Evolutionary conservation across 2,113 vertebrate genomes (phyloP).

Genomic region (Leuciscus idus): DNA sequence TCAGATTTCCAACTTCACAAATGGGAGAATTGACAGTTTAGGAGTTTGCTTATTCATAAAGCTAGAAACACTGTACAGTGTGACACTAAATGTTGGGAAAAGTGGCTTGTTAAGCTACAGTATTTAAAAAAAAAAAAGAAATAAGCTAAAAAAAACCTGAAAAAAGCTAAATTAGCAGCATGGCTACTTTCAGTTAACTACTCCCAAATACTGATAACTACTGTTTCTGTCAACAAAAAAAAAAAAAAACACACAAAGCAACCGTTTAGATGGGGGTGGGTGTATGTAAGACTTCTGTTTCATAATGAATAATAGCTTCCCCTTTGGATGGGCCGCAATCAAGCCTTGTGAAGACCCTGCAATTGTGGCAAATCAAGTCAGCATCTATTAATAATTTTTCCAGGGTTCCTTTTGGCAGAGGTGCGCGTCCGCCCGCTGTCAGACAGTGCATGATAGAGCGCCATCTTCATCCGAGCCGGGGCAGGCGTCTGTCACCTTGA

Average conservation of each 20-base stretch:
- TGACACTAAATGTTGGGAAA: not conserved
- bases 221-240: not conserved
- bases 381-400: constrained; percentile 99
- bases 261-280: constrained; percentile 5
- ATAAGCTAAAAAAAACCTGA: no score
- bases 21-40: not conserved
- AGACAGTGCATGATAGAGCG: constrained; percentile 96
- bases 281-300: constrained; percentile 89
- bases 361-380: constrained; percentile 98
- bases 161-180: not conserved
- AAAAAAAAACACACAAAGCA: not conserved
- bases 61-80: not conserved
- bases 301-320: constrained; percentile 99
- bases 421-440: constrained; percentile 96
- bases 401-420: constrained; percentile 88
- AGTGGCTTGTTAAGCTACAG: not conserved
- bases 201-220: not conserved
- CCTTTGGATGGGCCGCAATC: constrained; percentile 99
- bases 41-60: not conserved
- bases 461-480: constrained; percentile 99
- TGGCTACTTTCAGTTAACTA: not conserved
- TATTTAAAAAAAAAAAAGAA: not conserved
- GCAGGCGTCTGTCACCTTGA: constrained; percentile 99
- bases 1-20: not conserved
- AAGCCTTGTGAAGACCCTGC: constrained; percentile 84